Evolutionary conservation across 2,797 vertebrate genomes (phyloP).

Genomic region (Masticophis lateralis): DNA sequence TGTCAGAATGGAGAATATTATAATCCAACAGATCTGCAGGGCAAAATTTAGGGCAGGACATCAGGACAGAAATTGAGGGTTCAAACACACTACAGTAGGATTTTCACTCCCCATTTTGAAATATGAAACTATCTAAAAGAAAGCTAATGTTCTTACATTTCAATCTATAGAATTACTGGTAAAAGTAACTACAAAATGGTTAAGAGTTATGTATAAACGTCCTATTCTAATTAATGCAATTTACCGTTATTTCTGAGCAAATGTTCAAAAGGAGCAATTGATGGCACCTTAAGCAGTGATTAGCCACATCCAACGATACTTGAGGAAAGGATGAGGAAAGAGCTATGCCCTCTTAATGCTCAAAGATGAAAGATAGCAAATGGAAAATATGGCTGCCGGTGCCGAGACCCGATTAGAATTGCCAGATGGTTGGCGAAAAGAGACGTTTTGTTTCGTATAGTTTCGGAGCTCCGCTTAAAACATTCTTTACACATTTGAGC

Average conservation of each 20-base stretch:
- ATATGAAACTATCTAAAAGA: not conserved
- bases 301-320: not conserved
- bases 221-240: not conserved
- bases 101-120: not conserved
- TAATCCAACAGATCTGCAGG: not conserved
- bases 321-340: not conserved
- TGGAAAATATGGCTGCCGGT: not conserved
- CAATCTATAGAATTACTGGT: not conserved
- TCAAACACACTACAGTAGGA: not conserved
- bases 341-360: not conserved
- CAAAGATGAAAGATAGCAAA: not conserved
- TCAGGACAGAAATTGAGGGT: not conserved
- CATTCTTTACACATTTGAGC: not conserved
- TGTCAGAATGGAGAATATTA: not conserved
- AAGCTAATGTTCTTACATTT: not conserved
- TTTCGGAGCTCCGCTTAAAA: not conserved
- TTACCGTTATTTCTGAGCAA: not conserved
- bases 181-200: not conserved
- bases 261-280: not conserved
- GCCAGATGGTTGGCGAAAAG: not conserved
- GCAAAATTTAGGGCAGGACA: not conserved
- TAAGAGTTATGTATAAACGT: not conserved
- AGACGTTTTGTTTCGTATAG: not conserved
- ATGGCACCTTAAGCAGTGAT: not conserved
- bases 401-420: not conserved